phyloP scores from a whole-genome alignment of 2,797 vertebrate genomes.

The Gorsachius magnificus region DNA sequence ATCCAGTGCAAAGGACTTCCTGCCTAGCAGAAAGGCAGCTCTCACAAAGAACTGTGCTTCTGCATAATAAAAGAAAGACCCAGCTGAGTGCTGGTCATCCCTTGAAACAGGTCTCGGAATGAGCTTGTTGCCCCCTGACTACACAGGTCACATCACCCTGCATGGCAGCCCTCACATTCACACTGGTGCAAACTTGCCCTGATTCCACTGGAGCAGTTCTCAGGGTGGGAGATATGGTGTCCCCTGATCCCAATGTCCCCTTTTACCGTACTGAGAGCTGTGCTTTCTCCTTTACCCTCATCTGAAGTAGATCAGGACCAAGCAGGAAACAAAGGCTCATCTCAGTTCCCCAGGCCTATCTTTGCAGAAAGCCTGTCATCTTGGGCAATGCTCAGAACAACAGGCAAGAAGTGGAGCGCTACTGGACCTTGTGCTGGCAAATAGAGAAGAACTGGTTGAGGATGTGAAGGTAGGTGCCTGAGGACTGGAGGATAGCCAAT shows the following conservation, averaged over 20 bases:
- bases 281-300: not conserved
- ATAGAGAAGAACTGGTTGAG: too few relatives aligned
- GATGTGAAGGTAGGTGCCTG: too few relatives aligned
- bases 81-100: not conserved
- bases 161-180: not conserved
- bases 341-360: not conserved
- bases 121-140: not conserved
- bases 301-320: not conserved
- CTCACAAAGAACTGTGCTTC: not conserved
- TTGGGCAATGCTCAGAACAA: not conserved
- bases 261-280: not conserved
- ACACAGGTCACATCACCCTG: not conserved
- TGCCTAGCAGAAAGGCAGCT: not conserved
- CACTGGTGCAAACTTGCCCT: not conserved
- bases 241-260: not conserved
- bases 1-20: not conserved
- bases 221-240: not conserved
- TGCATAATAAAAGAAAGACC: not conserved
- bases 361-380: not conserved
- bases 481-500: too few relatives aligned
- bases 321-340: not conserved
- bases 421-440: too few relatives aligned
- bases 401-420: too few relatives aligned
- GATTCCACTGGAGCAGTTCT: not conserved
- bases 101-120: not conserved